Evolutionary conservation across 2,113 vertebrate genomes (phyloP).

Genomic region (Brachyistius frenatus): DNA sequence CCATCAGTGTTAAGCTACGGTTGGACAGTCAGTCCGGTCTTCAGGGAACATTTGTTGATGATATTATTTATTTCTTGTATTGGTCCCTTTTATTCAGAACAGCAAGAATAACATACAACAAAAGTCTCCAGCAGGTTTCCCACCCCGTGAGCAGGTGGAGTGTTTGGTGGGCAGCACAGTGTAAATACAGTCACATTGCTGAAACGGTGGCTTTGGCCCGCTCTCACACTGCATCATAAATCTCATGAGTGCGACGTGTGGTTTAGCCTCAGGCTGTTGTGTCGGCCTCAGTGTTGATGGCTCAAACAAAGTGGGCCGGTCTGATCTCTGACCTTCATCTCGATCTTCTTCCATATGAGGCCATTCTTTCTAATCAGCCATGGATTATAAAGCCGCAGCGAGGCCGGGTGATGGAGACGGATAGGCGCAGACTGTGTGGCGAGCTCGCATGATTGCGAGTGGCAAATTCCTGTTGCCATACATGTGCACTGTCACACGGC

Average conservation of each 20-base stretch:
- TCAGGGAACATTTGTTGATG: too few species aligned
- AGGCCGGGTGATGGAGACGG: conserved; percentile 52
- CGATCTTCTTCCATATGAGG: conserved; percentile 54
- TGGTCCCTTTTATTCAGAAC: too few species aligned
- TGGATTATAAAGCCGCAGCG: conserved; percentile 63
- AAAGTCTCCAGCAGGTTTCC: neutral
- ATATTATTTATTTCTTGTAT: too few species aligned
- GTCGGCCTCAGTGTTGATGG: conserved; percentile 29
- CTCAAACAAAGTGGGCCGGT: conserved; percentile 61
- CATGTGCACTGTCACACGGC: conserved; percentile 6
- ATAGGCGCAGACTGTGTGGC: conserved; percentile 44
- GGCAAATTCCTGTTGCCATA: conserved; percentile 21
- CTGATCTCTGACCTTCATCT: conserved; percentile 74
- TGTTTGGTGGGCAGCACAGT: conserved; percentile 7
- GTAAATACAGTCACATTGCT: conserved; percentile 27
- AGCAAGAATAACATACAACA: neutral
- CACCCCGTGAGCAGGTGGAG: conserved; percentile 5
- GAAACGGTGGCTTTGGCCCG: conserved; percentile 10
- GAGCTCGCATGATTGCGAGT: conserved; percentile 16
- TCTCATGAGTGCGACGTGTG: conserved; percentile 43
- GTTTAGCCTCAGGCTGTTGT: conserved; percentile 47
- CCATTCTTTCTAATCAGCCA: conserved; percentile 69
- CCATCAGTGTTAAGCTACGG: too few species aligned
- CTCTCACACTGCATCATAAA: conserved; percentile 12
- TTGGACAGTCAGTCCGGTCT: too few species aligned